These are phyloP conservation scores for Platygyra sinensis DNA, from an alignment of 64 coral and sea anemone species.

Conservation along the genomic window DNA sequence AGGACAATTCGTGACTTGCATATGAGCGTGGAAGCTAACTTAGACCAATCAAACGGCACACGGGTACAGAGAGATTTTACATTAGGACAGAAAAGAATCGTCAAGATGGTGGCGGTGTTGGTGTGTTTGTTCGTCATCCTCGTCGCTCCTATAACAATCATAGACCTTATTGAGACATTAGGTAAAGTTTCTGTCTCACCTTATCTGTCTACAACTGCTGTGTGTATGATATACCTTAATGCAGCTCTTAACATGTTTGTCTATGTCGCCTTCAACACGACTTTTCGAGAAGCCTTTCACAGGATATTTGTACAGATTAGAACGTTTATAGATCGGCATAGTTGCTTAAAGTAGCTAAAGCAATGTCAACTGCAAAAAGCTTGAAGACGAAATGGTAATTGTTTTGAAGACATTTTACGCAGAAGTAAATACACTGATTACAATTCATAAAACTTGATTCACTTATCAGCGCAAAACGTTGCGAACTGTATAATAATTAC, in stretches of 20 bases:
- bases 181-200: background rate
- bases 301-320: conserved; percentile 14
- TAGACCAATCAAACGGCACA: background rate
- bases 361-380: too few relatives aligned
- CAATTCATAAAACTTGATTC: too few relatives aligned
- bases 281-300: conserved; percentile 54
- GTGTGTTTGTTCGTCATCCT: conserved; percentile 42
- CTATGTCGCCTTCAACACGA: conserved; percentile 61
- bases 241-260: conserved; percentile 58
- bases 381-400: too few relatives aligned
- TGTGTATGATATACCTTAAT: conserved; percentile 68
- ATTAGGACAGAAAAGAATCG: conserved; percentile 27
- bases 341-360: too few relatives aligned
- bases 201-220: conserved; percentile 15
- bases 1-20: conserved; percentile 29
- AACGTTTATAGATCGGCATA: too few relatives aligned
- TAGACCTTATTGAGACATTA: conserved; percentile 58
- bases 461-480: too few relatives aligned
- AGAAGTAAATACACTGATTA: too few relatives aligned
- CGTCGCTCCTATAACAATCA: conserved; percentile 66
- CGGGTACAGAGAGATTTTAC: background rate
- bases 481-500: too few relatives aligned
- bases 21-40: background rate
- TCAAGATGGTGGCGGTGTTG: conserved; percentile 45
- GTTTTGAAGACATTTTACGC: too few relatives aligned